Evolutionary conservation across 2,888 invertebrate species (phyloP), one percentile per base, ranked within the genome.

Genomic region (Ectemnius lituratus): DNA sequence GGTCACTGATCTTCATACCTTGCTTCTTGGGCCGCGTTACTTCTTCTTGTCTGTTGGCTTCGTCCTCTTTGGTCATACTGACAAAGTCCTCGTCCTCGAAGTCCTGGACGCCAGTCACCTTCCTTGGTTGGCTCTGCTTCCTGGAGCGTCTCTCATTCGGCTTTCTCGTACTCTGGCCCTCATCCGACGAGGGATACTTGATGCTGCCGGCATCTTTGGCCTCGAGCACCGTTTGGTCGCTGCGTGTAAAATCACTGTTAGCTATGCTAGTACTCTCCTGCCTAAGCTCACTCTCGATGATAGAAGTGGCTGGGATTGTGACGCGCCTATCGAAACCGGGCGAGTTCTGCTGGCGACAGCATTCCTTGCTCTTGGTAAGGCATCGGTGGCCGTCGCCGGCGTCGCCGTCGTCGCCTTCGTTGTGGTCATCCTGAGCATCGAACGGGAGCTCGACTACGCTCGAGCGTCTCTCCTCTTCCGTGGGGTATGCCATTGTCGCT

Each of bases 91-190:
- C 85, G 5, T 81, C 79, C 45, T 78, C 78, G 56, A 80, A 73
- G 45, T 78, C 72, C 18, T 76, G 75, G 13, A 78, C 79, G 74
- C 90, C 83, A 23, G 90, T 88, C 13, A 92, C 88, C 81, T 92
- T 92, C 69, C 92, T 91, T 1, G 93, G 93, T 75, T 90, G 90
- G 28, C 91, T 91, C 82, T 93, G 93, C 84, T 93, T 93, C 58
- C 93, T 89, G 4, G 91, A 90, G 63, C 92, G 90, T 61, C 90
- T 89, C 20, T 88, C 87, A 59, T 62, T 65, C 66, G 64, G 57
- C 28, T 47, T 67, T 57, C 37, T 78, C 52, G 46, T 27, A 14
- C 58, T 56, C 49, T 11, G 16, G 13, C 1, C 47, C 27, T 37
- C 27, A 2, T n/a, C 58, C 47, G 27, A 14, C 20, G 37, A 37